Percentiles rank a stretch among this genome's conserved stretches.
These are phyloP conservation scores for Perdita meconis DNA, from an alignment of 2,888 invertebrate genomes.

Conservation along the genomic window DNA sequence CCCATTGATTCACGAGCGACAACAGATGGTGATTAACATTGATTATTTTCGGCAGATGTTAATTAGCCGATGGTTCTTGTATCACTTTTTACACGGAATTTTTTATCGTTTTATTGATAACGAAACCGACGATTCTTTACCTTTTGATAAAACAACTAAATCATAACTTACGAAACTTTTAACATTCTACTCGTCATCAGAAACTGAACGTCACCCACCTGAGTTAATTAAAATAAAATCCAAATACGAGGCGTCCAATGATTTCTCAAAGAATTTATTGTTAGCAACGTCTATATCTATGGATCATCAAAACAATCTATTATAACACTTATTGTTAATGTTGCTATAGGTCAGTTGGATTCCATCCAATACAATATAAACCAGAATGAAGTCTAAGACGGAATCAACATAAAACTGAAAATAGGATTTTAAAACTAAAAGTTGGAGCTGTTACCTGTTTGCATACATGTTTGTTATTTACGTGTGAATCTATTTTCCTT, in stretches of 20 bases:
- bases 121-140: not conserved
- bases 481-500: no score
- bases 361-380: conserved; percentile 11
- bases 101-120: not conserved
- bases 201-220: no score
- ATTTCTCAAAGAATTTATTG: not conserved
- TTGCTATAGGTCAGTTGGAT: conserved; percentile 5
- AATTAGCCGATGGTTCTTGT: not conserved
- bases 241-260: not conserved
- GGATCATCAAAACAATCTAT: not conserved
- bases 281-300: not conserved
- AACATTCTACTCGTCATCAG: no score
- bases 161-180: no score
- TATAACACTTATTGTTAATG: conserved; percentile 6
- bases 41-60: not conserved
- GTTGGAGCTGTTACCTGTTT: no score
- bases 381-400: not conserved
- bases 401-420: not conserved
- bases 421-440: not conserved
- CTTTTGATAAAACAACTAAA: no score
- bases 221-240: no score
- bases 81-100: not conserved
- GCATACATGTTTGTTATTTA: no score
- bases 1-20: not conserved
- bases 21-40: not conserved